Conservation (phyloP, 2,113 vertebrate genomes). For the Erythrolamprus reginae region DNA sequence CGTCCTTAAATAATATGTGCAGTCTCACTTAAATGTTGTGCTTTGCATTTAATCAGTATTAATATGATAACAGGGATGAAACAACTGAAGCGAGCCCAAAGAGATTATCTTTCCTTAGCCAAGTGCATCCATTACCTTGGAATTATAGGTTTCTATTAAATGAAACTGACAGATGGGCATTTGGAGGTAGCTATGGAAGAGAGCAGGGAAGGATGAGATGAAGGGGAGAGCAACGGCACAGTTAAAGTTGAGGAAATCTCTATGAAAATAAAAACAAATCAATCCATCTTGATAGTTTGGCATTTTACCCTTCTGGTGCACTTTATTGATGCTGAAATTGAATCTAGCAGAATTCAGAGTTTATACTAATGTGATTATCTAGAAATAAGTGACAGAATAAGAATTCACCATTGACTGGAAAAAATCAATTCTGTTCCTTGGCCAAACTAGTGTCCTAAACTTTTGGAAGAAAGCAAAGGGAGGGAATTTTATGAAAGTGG, state of each 20-base stretch:
- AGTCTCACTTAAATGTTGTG: constrained; percentile 46
- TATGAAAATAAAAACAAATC: constrained; percentile 76
- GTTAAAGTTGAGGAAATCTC: constrained; percentile 73
- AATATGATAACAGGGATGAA: constrained; percentile 66
- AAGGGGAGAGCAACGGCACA: constrained; percentile 59
- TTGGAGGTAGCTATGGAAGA: constrained; percentile 56
- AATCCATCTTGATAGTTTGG: constrained; percentile 64
- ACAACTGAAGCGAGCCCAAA: constrained; percentile 51
- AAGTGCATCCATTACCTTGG: constrained; percentile 58
- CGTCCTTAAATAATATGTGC: constrained; percentile 46
- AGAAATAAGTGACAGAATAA: constrained; percentile 11
- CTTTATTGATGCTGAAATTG: constrained; percentile 68
- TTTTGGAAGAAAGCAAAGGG: not conserved
- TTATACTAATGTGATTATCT: not conserved
- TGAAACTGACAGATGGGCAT: constrained; percentile 46
- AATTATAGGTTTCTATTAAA: constrained; percentile 65
- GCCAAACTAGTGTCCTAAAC: not conserved
- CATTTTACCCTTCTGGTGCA: constrained; percentile 66
- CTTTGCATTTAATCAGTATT: constrained; percentile 63
- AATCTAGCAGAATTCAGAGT: constrained; percentile 51
- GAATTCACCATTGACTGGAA: constrained; percentile 26
- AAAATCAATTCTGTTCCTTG: constrained; percentile 2
- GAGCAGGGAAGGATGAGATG: constrained; percentile 16
- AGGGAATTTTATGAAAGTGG: not conserved
- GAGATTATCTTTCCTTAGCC: constrained; percentile 57